Evolutionary conservation across 2,797 vertebrate genomes (phyloP), one percentile per base, ranked within the genome.

Genomic region (Mormyrops attenuatus): DNA sequence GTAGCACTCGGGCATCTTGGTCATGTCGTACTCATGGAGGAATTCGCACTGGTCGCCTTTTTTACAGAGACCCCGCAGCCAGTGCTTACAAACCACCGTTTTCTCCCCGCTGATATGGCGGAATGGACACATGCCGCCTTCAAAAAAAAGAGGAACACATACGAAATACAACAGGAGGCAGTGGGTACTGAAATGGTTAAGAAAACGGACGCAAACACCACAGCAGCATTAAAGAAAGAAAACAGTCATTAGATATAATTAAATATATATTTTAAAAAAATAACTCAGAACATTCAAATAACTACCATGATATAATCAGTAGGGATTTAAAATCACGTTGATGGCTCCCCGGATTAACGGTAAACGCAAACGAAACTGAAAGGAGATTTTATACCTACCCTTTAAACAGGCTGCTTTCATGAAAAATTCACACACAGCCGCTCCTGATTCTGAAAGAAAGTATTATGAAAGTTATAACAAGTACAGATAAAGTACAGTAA

Each of bases 1-100:
- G 95, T 99, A 99, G 94, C 99, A 99, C 92, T 99, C 98, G 0
- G 98, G 98, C 99, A 99, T 99, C 97, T 99, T 99, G 92, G 98
- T 99, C 99, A 99, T 99, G 95, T 99, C 99, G 2, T 99, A 99
- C 87, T 99, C 99, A 0, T 99, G 99, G 85, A 99, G 95, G 90
- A 99, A 99, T 95, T 99, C 99, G 88, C 99, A 99, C 94, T 99
- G 99, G 94, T 99, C 99, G 90, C 99, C 99, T 92, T 99, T 99
- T 95, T 99, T 99, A 94, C 99, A 99, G 55, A 99, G 95, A 2
- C 99, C 99, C 90, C 99, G 94, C 52, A 99, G 97, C 98, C 99
- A 99, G 93, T 99, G 99, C 92, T 99, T 99, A 94, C 99, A 99
- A 89, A 99, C 99, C 84, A 99, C 99, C 0, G 98, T 99, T 96